Evolutionary conservation across 1,140 invertebrate genomes (phyloP).

Genomic region (Cotesia vestalis): DNA sequence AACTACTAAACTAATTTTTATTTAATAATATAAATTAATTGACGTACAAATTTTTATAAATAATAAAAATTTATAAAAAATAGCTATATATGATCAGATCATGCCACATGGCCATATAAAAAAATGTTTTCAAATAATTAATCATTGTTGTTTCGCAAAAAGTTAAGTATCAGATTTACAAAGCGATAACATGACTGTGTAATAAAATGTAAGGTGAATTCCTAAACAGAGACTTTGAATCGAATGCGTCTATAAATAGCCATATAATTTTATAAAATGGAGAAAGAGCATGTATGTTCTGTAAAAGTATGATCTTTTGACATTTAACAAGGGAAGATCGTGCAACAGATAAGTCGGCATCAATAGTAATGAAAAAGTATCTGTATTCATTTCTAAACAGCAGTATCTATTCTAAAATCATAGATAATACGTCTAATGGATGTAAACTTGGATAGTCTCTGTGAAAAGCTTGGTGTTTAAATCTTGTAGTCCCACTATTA

Average conservation of each 20-base stretch:
- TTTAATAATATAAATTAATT: no score
- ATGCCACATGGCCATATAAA: no score
- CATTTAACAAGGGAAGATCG: conserved; percentile 42
- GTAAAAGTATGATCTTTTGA: conserved; percentile 29
- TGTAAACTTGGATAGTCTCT: no score
- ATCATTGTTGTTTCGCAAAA: no score
- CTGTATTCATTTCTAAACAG: conserved; percentile 11
- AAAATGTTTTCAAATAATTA: no score
- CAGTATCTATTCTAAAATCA: no score
- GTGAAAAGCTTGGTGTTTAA: conserved; percentile 20
- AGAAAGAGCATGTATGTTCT: conserved; percentile 23
- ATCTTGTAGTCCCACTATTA: conserved; percentile 4
- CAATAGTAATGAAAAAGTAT: conserved; percentile 13
- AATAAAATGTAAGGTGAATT: background rate
- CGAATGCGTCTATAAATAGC: conserved; percentile 25
- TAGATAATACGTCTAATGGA: no score
- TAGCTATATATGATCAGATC: no score
- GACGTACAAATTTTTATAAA: no score
- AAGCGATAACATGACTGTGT: background rate
- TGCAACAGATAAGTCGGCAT: conserved; percentile 44
- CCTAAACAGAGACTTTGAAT: background rate
- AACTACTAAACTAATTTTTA: no score
- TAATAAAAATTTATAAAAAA: no score
- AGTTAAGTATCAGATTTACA: no score
- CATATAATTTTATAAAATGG: conserved; percentile 20